Evolutionary conservation across 1,140 invertebrate species (phyloP), one percentile per base, ranked within the genome.

Genomic region (Atta cephalotes): DNA sequence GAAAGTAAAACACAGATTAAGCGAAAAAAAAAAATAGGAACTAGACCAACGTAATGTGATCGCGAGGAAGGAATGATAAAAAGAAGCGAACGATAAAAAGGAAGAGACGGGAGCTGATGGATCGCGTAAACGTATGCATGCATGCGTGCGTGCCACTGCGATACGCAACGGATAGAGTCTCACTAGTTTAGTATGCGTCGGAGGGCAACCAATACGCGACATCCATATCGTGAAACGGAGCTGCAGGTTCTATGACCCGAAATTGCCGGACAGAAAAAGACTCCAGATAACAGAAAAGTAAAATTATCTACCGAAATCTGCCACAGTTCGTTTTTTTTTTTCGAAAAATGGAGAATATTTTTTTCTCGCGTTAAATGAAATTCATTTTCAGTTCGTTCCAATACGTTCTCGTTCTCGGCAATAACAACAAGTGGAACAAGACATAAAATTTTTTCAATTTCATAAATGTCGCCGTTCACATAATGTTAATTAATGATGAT

Each of bases 241-340:
- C 86, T 88, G 77, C 87, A 72, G 85, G 86, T 91, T 88, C 65
- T 86, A 88, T 91, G 90, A 91, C 90, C 86, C 90, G 78, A 91
- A 91, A 91, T 76, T 76, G 60, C 51, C 21, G 14, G 51, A n/a
- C 12, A 63, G 3, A 28, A 62, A 21, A 65, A 77, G 21, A 53
- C 14, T 5, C n/a, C n/a, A 12, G 6, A 16, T 63, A 56, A 4
- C 45, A 31, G 16, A 56, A 68, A 85, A 49, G 35, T 51, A 51
- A 18, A 66, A 39, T 58, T 28, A 51, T n/a, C 0, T n/a, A 2
- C 6, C 65, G n/a, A 45, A 51, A 62, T 65, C 28, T 65, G 14
- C 10, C 21, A 35, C 39, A 16, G 14, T 51, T 51, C 49, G 39
- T 31, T 31, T 31, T 3, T 31, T 31, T 16, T 16, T 4, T 51